Evolutionary conservation across 2,888 invertebrate genomes (phyloP), one percentile per base, ranked within the genome.

Genomic region (Lordiphosa fenestrarum): DNA sequence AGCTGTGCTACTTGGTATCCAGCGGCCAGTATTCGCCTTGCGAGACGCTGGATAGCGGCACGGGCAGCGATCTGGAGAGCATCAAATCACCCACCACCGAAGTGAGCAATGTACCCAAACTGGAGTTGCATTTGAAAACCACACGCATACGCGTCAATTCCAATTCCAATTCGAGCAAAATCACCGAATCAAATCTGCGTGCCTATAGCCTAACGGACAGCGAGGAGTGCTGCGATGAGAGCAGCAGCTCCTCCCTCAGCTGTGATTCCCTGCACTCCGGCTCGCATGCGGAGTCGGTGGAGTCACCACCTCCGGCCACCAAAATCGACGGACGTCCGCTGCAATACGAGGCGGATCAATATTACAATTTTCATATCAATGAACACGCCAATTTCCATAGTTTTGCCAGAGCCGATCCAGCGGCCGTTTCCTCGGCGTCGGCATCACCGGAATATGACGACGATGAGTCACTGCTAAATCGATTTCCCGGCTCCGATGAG

Each of bases 11-110:
- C 55, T 78, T 93, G 53, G 94, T 94, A 92, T 93, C 94, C 48
- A 95, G 94, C 85, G 95, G 95, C 1, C 95, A 95, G 85, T 94
- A 94, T 83, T 95, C 95, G 30, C 95, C 95, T 1, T 94, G 89
- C 66, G 95, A 95, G 84, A 95, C 95, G 0, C 88, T 95, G 66
- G 95, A 95, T 89, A 95, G 95, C 58, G 95, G 95, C 42, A 95
- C 95, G 35, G 95, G 95, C 90, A 95, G 95, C 87, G 95, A 95
- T 89, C 91, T 95, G 76, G 95, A 95, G 60, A 88, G 83, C 49
- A 73, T 71, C 23, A 74, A 77, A 7, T 69, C 80, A 0, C 69
- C 66, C 12, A 73, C 62, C 54, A 61, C 55, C 49, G 73, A 94
- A 55, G 55, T 39, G 30, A 62, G 42, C 21, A 53, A 15, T 9